Conservation (phyloP, 2,797 vertebrate genomes). For the Loris lydekkerianus region DNA sequence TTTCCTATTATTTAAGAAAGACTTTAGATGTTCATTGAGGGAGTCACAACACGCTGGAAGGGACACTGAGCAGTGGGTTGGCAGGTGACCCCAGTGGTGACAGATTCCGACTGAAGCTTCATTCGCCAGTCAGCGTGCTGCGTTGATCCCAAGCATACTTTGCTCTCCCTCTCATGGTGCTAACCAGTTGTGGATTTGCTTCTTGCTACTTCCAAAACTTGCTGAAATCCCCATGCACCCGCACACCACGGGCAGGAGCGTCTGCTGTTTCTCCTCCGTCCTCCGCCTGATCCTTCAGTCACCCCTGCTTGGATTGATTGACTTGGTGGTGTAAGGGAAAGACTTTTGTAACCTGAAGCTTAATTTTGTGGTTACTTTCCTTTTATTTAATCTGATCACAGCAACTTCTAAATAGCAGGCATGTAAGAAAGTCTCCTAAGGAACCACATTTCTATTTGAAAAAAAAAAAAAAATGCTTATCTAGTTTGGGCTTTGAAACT, state of each 20-base stretch:
- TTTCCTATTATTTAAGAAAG: background rate
- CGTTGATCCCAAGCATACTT: background rate
- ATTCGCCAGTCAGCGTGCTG: background rate
- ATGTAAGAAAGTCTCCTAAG: background rate
- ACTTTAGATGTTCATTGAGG: background rate
- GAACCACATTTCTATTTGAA: background rate
- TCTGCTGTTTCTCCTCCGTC: background rate
- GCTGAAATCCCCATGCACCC: background rate
- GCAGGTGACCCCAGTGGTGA: background rate
- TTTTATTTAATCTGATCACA: background rate
- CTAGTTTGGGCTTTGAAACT: background rate
- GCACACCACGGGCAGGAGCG: fast-evolving
- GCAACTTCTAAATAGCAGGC: background rate
- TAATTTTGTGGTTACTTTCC: background rate
- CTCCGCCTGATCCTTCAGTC: background rate
- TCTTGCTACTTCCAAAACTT: background rate
- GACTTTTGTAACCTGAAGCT: background rate
- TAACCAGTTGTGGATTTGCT: background rate
- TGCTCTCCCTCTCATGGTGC: background rate
- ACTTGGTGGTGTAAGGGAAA: background rate
- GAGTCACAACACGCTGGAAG: background rate
- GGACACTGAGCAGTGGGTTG: background rate
- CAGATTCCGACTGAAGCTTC: background rate
- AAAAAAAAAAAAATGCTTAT: background rate
- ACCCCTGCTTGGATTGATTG: background rate